Evolutionary conservation across 2,797 vertebrate species (phyloP).

Genomic region (Chanos chanos): DNA sequence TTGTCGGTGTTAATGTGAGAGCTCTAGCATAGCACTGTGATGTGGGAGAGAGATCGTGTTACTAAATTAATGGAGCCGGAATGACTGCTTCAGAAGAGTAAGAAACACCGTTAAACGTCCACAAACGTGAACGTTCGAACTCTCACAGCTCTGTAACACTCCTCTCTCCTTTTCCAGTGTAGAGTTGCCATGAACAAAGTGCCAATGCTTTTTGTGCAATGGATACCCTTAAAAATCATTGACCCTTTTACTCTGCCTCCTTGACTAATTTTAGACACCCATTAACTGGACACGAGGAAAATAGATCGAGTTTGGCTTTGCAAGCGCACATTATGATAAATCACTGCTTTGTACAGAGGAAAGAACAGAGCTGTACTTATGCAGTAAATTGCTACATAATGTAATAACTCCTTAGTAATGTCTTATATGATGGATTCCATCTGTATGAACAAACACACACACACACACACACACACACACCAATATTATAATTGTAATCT

Average conservation of each 20-base stretch:
- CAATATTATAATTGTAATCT: too few species aligned
- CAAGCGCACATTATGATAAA: slow-evolving; percentile 26
- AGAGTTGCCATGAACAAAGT: slow-evolving; percentile 46
- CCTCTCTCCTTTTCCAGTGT: slow-evolving; percentile 45
- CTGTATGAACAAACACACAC: too few species aligned
- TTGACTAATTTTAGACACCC: slow-evolving; percentile 53
- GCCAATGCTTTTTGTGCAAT: slow-evolving; percentile 32
- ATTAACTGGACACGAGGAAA: slow-evolving; percentile 53
- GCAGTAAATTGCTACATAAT: slow-evolving; percentile 12
- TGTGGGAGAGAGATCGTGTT: slow-evolving; percentile 48
- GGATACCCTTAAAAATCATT: slow-evolving; percentile 44
- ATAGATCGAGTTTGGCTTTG: slow-evolving; percentile 21
- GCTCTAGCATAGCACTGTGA: slow-evolving; percentile 46
- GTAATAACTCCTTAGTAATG: slow-evolving; percentile 11
- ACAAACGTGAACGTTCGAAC: slow-evolving; percentile 41
- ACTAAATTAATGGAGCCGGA: slow-evolving; percentile 67
- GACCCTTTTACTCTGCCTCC: slow-evolving; percentile 34
- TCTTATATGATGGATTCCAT: slow-evolving; percentile 5
- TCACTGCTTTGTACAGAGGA: slow-evolving; percentile 23
- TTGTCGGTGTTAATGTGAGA: not conserved
- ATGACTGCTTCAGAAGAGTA: slow-evolving; percentile 57
- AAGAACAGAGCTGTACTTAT: slow-evolving; percentile 31
- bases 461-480: too few species aligned
- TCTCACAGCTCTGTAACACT: slow-evolving; percentile 34
- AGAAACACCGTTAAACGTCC: slow-evolving; percentile 50